phyloP scores from a whole-genome alignment of 2,797 vertebrate species.

The Enteromius anoplus region DNA sequence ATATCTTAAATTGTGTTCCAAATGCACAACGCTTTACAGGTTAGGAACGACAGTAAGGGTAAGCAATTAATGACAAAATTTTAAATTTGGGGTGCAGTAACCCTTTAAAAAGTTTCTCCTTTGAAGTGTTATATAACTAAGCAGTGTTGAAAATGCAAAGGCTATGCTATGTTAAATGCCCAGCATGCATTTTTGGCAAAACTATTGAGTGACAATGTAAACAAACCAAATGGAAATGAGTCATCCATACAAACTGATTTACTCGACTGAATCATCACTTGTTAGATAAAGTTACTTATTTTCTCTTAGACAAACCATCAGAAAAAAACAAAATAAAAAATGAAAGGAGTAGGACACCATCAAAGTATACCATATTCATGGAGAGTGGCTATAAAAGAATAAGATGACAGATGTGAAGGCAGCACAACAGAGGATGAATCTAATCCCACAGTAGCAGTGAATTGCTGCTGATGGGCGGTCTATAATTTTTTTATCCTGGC shows the following conservation, averaged over 20 bases:
- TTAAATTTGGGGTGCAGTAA: too few species aligned
- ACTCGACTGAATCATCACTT: neutral
- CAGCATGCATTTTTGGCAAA: neutral
- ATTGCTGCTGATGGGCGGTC: neutral
- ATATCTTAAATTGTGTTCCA: too few species aligned
- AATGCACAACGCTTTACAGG: too few species aligned
- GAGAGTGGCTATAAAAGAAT: neutral
- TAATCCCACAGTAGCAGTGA: conserved; percentile 4
- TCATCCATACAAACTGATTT: neutral
- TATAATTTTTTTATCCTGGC: conserved; percentile 26
- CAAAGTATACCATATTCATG: neutral
- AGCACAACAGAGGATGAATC: neutral
- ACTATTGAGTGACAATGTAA: neutral
- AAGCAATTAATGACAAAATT: too few species aligned
- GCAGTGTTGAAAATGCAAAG: neutral
- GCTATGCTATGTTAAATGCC: neutral
- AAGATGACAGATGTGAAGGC: conserved; percentile 4
- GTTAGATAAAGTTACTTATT: neutral
- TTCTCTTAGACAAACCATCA: neutral
- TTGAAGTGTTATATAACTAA: neutral
- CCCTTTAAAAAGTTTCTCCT: neutral
- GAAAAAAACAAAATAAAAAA: neutral
- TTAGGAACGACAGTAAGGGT: too few species aligned
- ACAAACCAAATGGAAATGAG: neutral
- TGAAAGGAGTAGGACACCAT: neutral